Evolutionary conservation across 2,888 invertebrate genomes (phyloP).

Genomic region (Troilus luridus): DNA sequence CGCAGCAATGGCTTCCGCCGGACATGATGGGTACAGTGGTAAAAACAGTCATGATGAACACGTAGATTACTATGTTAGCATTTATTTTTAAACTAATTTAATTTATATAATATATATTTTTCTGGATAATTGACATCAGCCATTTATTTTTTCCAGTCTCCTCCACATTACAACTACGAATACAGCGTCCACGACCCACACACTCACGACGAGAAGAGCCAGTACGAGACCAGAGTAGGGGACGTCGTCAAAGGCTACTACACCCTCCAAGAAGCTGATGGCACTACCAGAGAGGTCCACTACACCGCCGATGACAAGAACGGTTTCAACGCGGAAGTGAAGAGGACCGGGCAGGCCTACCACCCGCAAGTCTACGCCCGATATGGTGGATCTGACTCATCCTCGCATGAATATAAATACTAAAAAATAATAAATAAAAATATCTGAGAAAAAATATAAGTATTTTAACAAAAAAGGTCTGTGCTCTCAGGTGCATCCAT

Average conservation of each 20-base stretch:
- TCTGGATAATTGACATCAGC: no score
- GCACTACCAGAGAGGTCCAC: constrained; percentile 66
- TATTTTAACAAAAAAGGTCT: no score
- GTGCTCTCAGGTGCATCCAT: no score
- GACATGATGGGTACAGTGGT: not conserved
- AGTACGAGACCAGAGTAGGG: constrained; percentile 66
- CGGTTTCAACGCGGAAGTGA: constrained; percentile 66
- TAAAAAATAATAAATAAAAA: not conserved
- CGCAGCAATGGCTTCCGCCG: not conserved
- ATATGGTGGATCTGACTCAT: not conserved
- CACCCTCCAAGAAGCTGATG: constrained; percentile 66
- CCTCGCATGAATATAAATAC: not conserved
- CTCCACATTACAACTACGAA: constrained; percentile 66
- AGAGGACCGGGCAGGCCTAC: constrained; percentile 65
- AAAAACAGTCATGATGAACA: constrained; percentile 34
- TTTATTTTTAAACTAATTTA: not conserved
- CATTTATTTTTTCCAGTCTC: constrained; percentile 65
- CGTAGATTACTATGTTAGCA: constrained; percentile 61
- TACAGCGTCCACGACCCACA: constrained; percentile 66
- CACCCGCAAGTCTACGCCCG: constrained; percentile 63
- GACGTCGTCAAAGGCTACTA: constrained; percentile 66
- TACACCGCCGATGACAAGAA: constrained; percentile 66
- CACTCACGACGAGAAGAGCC: constrained; percentile 66
- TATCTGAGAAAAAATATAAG: not conserved
- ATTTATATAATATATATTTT: not conserved